A percentile compares a stretch with the other conserved stretches of the same genome.
These are phyloP conservation scores for Sternotherus odoratus DNA, from an alignment of 2,797 vertebrate species.

Conservation along the genomic window DNA sequence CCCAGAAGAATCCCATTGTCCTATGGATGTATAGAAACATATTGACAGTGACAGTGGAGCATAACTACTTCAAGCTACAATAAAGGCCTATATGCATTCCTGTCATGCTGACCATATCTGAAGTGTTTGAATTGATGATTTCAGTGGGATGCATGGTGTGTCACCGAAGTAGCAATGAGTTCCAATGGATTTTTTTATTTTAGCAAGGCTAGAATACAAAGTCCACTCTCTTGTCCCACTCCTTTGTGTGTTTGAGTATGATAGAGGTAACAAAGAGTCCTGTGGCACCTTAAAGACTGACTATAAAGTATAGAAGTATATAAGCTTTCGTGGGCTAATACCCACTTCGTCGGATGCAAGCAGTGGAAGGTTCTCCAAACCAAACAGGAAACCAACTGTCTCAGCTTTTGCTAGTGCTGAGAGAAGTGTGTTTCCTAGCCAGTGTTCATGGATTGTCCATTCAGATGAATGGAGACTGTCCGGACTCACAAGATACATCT, in stretches of 20 bases:
- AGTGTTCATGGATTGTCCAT: not conserved
- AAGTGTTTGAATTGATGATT: constrained; percentile 38
- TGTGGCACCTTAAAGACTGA: no score
- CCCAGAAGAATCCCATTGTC: not conserved
- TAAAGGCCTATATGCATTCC: constrained; percentile 18
- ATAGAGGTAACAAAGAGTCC: no score
- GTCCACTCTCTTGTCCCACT: not conserved
- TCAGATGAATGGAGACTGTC: not conserved
- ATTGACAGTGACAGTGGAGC: not conserved
- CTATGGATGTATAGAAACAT: not conserved
- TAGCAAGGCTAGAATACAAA: constrained; percentile 15
- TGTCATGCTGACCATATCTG: constrained; percentile 14
- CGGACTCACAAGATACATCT: not conserved
- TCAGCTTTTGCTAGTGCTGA: not conserved
- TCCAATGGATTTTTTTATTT: constrained; percentile 50
- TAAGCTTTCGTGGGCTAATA: no score
- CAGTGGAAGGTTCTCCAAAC: constrained; percentile 35
- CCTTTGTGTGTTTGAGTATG: not conserved
- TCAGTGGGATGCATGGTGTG: not conserved
- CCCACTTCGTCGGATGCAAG: no score
- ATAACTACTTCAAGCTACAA: not conserved
- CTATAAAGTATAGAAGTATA: no score
- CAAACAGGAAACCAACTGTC: constrained; percentile 10
- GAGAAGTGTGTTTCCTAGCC: not conserved
- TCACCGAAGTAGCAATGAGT: constrained; percentile 36